Conservation (phyloP, 2,113 vertebrate genomes). For the Barbus barbus region DNA sequence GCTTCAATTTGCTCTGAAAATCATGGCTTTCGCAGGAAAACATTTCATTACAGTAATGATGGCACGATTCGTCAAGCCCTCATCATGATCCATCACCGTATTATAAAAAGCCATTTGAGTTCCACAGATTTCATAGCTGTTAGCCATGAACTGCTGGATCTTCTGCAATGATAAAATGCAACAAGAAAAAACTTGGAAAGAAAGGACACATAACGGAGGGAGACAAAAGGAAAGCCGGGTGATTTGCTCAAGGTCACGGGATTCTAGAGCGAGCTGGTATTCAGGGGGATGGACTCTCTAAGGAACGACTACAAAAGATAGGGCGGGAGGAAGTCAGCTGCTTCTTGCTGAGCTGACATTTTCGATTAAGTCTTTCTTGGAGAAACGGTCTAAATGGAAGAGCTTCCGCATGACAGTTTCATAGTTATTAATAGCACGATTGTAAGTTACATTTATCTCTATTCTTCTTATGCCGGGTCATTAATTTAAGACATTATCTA, state of each 20-base stretch:
- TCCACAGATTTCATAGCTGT: conserved; percentile 39
- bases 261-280: not conserved
- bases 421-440: conserved; percentile 11
- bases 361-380: conserved; percentile 38
- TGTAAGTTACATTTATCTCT: conserved; percentile 15
- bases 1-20: conserved; percentile 41
- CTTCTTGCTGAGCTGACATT: conserved; percentile 44
- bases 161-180: too few species aligned
- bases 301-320: conserved; percentile 30
- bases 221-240: conserved; percentile 18
- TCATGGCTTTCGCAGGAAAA: conserved; percentile 42
- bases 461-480: not conserved
- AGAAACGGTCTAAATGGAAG: conserved; percentile 33
- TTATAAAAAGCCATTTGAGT: conserved; percentile 45
- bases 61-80: conserved; percentile 41
- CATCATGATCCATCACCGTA: conserved; percentile 18
- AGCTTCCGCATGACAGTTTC: conserved; percentile 7
- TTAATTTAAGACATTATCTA: conserved; percentile 31
- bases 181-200: conserved; percentile 37
- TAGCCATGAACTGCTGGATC: too few species aligned
- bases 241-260: conserved; percentile 38
- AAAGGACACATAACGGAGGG: conserved; percentile 17
- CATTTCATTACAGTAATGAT: conserved; percentile 46
- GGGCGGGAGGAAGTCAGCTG: conserved; percentile 26
- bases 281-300: not conserved